Conservation (phyloP, 1,140 invertebrate species). For the Aphaenogaster ashmeadi region DNA sequence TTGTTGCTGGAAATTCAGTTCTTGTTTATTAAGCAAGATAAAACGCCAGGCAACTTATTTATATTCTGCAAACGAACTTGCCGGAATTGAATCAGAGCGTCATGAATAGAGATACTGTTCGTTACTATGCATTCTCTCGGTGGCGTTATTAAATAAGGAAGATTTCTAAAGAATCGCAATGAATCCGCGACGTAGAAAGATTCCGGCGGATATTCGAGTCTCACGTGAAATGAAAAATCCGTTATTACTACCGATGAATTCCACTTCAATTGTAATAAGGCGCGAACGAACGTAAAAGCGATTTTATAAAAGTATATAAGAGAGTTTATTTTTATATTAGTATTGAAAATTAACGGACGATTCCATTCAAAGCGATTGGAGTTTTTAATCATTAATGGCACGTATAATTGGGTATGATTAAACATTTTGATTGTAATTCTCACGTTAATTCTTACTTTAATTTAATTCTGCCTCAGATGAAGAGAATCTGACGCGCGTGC, state of each 20-base stretch:
- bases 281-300: background rate
- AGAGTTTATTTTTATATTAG: background rate
- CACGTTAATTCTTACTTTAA: background rate
- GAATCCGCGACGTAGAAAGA: conserved; percentile 20
- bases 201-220: conserved; percentile 1
- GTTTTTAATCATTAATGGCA: background rate
- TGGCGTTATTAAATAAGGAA: conserved; percentile 49
- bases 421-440: background rate
- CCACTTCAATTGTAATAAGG: background rate
- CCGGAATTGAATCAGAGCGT: conserved; percentile 45
- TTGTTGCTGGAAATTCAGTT: conserved; percentile 28
- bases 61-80: conserved; percentile 46
- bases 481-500: background rate
- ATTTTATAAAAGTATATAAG: background rate
- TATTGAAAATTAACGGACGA: conserved; percentile 16
- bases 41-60: conserved; percentile 50
- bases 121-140: conserved; percentile 22
- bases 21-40: conserved; percentile 50
- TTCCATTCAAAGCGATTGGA: background rate
- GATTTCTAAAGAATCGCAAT: conserved; percentile 40
- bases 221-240: conserved; percentile 11
- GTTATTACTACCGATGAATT: conserved; percentile 7
- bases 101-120: conserved; percentile 54
- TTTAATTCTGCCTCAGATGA: background rate
- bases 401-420: background rate